Conservation (phyloP, 2,797 vertebrate species). For the Pagetopsis macropterus region DNA sequence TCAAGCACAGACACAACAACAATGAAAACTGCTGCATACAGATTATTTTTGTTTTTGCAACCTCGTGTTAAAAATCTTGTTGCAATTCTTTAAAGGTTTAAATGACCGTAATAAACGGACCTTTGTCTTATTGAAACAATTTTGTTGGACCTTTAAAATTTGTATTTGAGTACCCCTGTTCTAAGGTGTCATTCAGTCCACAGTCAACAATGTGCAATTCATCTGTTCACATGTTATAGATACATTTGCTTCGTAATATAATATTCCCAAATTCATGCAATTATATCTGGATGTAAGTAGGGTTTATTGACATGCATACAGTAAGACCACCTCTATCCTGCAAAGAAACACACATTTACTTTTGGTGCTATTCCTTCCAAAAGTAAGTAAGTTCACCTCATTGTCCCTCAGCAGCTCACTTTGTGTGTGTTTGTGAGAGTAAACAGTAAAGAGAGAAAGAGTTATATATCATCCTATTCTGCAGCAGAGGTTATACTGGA, state of each 20-base stretch:
- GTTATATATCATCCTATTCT: conserved; percentile 43
- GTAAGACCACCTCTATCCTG: not conserved
- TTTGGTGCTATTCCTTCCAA: not conserved
- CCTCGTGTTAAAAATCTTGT: no score
- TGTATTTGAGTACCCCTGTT: not conserved
- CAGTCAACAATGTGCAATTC: conserved; percentile 22
- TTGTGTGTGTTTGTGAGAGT: conserved; percentile 14
- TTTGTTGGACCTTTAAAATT: no score
- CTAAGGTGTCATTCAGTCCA: conserved; percentile 35
- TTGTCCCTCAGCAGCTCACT: conserved; percentile 6
- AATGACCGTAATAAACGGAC: no score
- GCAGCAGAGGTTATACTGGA: conserved; percentile 58
- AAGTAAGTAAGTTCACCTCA: conserved; percentile 1
- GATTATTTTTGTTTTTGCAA: no score
- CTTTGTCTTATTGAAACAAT: no score
- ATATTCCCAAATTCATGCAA: not conserved
- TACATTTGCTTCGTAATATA: conserved; percentile 9
- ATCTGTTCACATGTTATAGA: conserved; percentile 15
- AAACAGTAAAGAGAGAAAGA: conserved; percentile 3
- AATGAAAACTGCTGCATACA: no score
- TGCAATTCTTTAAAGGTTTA: no score
- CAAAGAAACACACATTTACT: not conserved
- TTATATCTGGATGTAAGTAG: not conserved
- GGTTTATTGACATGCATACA: not conserved
- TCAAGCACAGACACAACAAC: no score